Evolutionary conservation across 2,888 invertebrate genomes (phyloP).

Genomic region (Clepsis dumicolana): DNA sequence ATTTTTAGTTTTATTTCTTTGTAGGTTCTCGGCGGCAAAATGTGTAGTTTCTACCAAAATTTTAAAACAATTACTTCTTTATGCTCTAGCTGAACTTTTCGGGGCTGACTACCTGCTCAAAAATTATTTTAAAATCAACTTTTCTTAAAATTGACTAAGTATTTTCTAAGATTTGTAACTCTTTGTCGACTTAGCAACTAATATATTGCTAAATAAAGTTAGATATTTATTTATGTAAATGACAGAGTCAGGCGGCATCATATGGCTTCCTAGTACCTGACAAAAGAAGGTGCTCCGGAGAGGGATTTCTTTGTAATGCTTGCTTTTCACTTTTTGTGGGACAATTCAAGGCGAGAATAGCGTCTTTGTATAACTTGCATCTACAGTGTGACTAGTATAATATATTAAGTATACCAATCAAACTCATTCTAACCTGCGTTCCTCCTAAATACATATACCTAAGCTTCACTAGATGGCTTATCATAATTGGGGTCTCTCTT

Average conservation of each 20-base stretch:
- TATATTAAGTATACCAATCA: too few species aligned
- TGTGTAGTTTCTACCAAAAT: constrained; percentile 41
- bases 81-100: too few species aligned
- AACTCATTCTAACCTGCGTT: too few species aligned
- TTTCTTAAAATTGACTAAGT: too few species aligned
- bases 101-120: too few species aligned
- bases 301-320: constrained; percentile 51
- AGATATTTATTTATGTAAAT: constrained; percentile 29
- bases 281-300: constrained; percentile 74
- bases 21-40: not conserved
- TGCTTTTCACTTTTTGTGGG: not conserved
- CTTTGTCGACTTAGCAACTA: constrained; percentile 12
- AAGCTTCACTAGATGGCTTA: too few species aligned
- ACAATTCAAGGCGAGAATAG: not conserved
- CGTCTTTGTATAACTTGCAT: not conserved
- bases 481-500: too few species aligned
- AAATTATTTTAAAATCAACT: too few species aligned
- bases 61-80: too few species aligned
- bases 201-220: constrained; percentile 11
- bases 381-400: too few species aligned
- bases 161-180: not conserved
- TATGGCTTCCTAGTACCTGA: constrained; percentile 85
- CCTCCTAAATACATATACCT: too few species aligned
- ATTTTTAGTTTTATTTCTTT: not conserved
- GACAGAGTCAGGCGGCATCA: constrained; percentile 79